phyloP scores from a whole-genome alignment of 2,888 invertebrate genomes.

The Ornithoptera priamus region DNA sequence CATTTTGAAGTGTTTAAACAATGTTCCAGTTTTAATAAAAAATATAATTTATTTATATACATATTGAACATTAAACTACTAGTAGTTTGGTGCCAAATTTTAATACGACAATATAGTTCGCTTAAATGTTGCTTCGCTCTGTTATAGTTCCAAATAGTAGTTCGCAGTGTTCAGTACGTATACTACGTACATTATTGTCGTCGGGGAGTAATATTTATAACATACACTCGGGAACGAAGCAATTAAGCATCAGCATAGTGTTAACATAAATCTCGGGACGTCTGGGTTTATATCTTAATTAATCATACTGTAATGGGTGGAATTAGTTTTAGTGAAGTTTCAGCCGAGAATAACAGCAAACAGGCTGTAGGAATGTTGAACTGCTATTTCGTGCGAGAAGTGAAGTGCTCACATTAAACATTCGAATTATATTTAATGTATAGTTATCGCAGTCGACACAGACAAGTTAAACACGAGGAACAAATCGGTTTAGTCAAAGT shows the following conservation, averaged over 20 bases:
- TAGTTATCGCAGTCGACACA: background rate
- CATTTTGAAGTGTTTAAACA: no score
- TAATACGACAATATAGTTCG: background rate
- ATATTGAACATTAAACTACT: no score
- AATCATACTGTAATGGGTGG: conserved; percentile 27
- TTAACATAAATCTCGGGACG: conserved; percentile 16
- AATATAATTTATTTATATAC: no score
- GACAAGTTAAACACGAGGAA: background rate
- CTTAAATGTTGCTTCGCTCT: background rate
- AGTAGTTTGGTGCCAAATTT: no score
- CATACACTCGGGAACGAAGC: conserved; percentile 6
- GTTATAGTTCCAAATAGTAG: background rate
- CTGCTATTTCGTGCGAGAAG: background rate
- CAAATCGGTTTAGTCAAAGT: background rate
- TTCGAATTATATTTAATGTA: background rate
- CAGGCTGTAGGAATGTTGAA: background rate
- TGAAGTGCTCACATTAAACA: background rate
- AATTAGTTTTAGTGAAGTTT: conserved; percentile 28
- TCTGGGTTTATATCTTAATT: conserved; percentile 23
- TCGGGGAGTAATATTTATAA: conserved; percentile 4
- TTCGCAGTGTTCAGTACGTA: background rate
- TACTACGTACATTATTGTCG: conserved; percentile 13
- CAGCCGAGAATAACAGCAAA: conserved; percentile 14
- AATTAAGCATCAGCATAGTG: conserved; percentile 21
- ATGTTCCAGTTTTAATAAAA: no score